These are phyloP conservation scores for Desoria tigrina DNA, from an alignment of 2,888 invertebrate species.

Conservation along the genomic window DNA sequence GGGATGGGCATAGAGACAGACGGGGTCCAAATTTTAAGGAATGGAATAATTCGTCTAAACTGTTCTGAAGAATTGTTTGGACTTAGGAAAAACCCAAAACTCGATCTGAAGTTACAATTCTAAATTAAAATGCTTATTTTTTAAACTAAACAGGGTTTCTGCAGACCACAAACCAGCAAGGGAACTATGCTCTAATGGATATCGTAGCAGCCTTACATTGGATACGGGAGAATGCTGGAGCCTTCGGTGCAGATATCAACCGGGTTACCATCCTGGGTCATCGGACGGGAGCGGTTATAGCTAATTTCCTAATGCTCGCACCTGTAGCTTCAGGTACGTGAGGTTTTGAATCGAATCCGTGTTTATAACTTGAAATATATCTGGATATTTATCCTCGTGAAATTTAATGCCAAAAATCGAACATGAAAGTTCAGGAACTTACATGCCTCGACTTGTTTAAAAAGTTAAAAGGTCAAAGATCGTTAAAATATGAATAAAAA, in stretches of 20 bases:
- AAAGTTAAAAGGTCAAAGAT: neutral
- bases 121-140: constrained; percentile 10
- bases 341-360: no score
- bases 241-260: constrained; percentile 93
- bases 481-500: no score
- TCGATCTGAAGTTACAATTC: no score
- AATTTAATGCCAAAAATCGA: no score
- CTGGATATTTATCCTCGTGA: neutral
- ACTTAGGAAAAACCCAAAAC: no score
- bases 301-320: constrained; percentile 92
- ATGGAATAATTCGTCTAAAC: no score
- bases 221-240: constrained; percentile 90
- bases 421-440: no score
- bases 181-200: constrained; percentile 89
- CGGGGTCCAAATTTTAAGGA: no score
- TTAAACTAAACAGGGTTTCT: constrained; percentile 70
- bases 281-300: constrained; percentile 93
- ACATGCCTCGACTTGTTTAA: no score
- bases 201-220: constrained; percentile 93
- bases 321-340: constrained; percentile 90
- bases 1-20: no score
- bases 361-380: neutral
- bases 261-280: constrained; percentile 93
- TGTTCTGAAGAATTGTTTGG: no score
- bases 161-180: constrained; percentile 76